These are phyloP conservation scores for Drosophila formosana DNA, from an alignment of 2,888 invertebrate species.

Conservation along the genomic window DNA sequence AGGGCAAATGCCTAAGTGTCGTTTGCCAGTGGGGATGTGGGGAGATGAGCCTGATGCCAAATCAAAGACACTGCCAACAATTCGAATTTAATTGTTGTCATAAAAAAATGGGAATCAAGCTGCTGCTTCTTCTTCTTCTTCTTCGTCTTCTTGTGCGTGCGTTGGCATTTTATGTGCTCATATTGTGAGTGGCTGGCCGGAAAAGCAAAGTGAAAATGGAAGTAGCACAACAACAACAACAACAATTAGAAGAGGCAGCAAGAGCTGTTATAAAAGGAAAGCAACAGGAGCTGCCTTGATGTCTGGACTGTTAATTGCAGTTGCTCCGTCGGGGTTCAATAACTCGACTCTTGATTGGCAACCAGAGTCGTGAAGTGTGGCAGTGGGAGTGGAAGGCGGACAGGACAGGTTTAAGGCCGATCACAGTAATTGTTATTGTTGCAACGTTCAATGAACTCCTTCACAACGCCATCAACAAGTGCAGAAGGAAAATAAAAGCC, in stretches of 20 bases:
- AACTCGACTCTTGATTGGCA: slow-evolving; percentile 74
- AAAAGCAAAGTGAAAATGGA: not conserved
- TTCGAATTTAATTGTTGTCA: slow-evolving; percentile 75
- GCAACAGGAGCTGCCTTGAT: slow-evolving; percentile 59
- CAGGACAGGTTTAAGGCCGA: slow-evolving; percentile 53
- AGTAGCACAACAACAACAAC: not conserved
- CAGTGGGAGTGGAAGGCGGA: not conserved
- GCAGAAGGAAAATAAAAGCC: slow-evolving; percentile 16
- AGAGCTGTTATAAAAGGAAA: slow-evolving; percentile 30
- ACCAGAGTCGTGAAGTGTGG: slow-evolving; percentile 13
- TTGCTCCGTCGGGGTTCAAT: slow-evolving; percentile 66
- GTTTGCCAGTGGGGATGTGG: slow-evolving; percentile 7
- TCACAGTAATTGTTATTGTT: slow-evolving; percentile 48
- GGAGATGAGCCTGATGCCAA: slow-evolving; percentile 32
- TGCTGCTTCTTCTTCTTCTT: slow-evolving; percentile 2
- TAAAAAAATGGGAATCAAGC: slow-evolving; percentile 49
- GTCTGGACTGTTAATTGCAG: slow-evolving; percentile 63
- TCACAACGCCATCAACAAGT: slow-evolving; percentile 49
- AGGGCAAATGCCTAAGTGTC: slow-evolving; percentile 9
- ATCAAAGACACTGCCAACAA: slow-evolving; percentile 72
- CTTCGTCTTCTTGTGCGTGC: slow-evolving; percentile 45
- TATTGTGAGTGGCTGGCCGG: slow-evolving; percentile 22
- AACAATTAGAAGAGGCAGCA: not conserved
- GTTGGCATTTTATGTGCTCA: slow-evolving; percentile 47
- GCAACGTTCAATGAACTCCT: slow-evolving; percentile 62